phyloP scores from a whole-genome alignment of 2,888 invertebrate species.

The Lacanobia oleracea region DNA sequence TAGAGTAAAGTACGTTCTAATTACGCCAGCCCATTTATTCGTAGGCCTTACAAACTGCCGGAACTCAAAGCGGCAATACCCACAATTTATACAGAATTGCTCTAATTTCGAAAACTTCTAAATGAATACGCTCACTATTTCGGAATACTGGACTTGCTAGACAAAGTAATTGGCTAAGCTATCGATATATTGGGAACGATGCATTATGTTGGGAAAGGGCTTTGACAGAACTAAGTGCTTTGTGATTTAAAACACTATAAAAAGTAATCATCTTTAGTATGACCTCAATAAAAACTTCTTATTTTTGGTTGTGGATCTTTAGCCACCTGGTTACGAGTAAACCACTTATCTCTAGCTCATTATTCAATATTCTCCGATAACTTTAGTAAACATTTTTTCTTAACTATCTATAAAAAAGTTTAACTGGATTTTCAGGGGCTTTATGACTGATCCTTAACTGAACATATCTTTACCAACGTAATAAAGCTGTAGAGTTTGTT shows the following conservation, averaged over 20 bases:
- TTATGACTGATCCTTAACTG: too few species aligned
- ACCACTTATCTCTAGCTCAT: too few species aligned
- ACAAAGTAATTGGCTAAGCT: constrained; percentile 28
- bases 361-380: too few species aligned
- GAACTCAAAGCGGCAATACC: constrained; percentile 41
- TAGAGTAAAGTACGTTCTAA: constrained; percentile 7
- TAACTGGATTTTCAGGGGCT: too few species aligned
- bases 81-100: constrained; percentile 54
- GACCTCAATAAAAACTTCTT: too few species aligned
- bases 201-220: background rate
- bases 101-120: constrained; percentile 55
- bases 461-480: too few species aligned
- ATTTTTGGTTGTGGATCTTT: too few species aligned
- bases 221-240: background rate
- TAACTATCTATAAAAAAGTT: too few species aligned
- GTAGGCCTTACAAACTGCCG: constrained; percentile 44
- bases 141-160: constrained; percentile 41
- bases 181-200: constrained; percentile 3
- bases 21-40: constrained; percentile 36
- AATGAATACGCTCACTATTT: constrained; percentile 53
- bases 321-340: too few species aligned
- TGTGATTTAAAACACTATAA: background rate
- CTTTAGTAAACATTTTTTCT: too few species aligned
- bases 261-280: too few species aligned
- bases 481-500: too few species aligned